phyloP scores from a whole-genome alignment of 2,113 vertebrate species.

The Bubalus kerabau region DNA sequence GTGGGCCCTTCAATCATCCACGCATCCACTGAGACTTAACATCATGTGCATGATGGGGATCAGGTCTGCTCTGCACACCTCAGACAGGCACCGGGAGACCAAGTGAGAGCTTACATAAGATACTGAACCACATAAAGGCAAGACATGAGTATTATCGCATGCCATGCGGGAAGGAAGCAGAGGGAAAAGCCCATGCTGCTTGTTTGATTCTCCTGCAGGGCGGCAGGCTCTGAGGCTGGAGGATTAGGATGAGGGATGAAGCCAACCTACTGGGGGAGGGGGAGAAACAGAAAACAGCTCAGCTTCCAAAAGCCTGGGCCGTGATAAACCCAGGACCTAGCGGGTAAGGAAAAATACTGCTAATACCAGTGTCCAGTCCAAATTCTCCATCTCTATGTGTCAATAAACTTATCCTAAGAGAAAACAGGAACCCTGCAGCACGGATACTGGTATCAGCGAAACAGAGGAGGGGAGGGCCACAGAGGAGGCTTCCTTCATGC shows the following conservation, averaged over 20 bases:
- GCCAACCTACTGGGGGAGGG: neutral
- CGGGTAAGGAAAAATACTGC: neutral
- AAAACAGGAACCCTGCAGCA: neutral
- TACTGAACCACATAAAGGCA: neutral
- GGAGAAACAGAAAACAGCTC: neutral
- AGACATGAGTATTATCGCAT: rapidly evolving
- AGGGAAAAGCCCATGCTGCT: neutral
- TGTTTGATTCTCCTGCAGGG: neutral
- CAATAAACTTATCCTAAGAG: neutral
- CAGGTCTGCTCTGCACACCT: neutral
- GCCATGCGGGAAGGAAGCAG: rapidly evolving
- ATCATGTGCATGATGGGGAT: rapidly evolving
- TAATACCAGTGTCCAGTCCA: neutral
- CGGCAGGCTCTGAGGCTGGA: neutral
- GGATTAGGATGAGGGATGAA: neutral
- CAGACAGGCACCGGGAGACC: neutral
- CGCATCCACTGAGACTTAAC: neutral
- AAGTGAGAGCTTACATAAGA: neutral
- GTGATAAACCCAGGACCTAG: neutral
- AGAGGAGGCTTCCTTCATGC: rapidly evolving
- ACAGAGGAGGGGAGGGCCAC: neutral
- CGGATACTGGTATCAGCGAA: neutral
- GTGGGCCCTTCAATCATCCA: neutral
- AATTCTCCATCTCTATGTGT: neutral
- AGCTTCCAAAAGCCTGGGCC: neutral